phyloP scores from a whole-genome alignment of 2,797 vertebrate species.

The Sebastolobus altivelis region DNA sequence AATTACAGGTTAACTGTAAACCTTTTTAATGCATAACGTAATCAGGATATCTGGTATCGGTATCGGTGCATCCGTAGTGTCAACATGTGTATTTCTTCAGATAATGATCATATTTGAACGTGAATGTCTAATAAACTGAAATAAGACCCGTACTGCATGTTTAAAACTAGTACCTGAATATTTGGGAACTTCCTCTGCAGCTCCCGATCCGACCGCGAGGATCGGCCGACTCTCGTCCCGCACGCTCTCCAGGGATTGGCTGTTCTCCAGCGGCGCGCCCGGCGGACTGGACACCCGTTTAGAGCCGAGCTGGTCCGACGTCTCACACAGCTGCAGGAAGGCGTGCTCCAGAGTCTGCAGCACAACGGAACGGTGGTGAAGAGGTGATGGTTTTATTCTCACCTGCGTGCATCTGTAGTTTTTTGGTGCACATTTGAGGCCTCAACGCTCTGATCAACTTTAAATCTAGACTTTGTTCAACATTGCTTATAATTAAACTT shows the following conservation, averaged over 20 bases:
- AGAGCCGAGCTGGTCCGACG: slow-evolving; percentile 73
- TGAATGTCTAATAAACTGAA: not conserved
- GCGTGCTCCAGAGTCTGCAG: slow-evolving; percentile 85
- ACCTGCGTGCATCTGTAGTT: not conserved
- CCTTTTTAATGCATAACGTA: no score
- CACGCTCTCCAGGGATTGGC: slow-evolving; percentile 76
- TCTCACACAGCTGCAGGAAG: slow-evolving; percentile 87
- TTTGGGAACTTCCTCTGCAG: slow-evolving; percentile 64
- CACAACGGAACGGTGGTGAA: not conserved
- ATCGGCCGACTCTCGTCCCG: slow-evolving; percentile 82
- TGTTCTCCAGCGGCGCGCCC: slow-evolving; percentile 57
- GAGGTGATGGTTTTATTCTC: no score
- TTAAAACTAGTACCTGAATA: slow-evolving; percentile 67
- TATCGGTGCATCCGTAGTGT: not conserved
- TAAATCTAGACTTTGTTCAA: no score
- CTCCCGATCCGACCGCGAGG: slow-evolving; percentile 42
- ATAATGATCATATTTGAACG: no score
- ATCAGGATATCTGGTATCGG: no score
- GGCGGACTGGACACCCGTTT: slow-evolving; percentile 57
- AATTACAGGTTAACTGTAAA: no score
- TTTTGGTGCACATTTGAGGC: no score
- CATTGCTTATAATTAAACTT: not conserved
- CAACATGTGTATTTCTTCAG: not conserved
- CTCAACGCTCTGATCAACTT: no score
- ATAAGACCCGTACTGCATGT: not conserved